Evolutionary conservation across 2,113 vertebrate species (phyloP).

Genomic region (Anas platyrhynchos): DNA sequence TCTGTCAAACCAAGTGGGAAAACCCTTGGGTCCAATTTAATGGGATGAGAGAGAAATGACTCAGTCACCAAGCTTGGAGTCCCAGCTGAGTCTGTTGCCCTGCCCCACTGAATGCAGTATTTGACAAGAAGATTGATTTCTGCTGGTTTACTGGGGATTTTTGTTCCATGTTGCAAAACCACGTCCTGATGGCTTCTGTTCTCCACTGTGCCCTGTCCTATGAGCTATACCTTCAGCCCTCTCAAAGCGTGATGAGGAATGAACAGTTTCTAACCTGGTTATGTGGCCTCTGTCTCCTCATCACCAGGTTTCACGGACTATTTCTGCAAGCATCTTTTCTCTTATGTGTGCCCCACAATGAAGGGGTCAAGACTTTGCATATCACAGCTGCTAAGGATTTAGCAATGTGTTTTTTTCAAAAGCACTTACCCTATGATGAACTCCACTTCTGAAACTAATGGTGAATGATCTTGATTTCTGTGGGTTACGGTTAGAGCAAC

Average conservation of each 20-base stretch:
- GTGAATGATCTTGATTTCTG: fast-evolving
- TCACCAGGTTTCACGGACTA: background rate
- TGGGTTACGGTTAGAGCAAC: background rate
- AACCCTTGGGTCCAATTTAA: background rate
- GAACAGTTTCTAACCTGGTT: background rate
- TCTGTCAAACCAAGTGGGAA: background rate
- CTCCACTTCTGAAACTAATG: background rate
- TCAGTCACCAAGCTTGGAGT: background rate
- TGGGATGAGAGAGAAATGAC: background rate
- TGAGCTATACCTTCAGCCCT: background rate
- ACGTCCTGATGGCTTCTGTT: background rate
- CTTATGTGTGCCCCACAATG: background rate
- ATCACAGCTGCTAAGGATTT: too few species aligned
- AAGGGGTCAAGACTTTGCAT: background rate
- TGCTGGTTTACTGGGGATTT: background rate
- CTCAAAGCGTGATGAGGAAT: fast-evolving
- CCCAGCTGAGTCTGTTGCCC: background rate
- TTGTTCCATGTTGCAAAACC: background rate
- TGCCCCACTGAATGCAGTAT: background rate
- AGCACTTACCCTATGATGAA: background rate
- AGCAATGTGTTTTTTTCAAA: background rate
- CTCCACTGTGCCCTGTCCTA: background rate
- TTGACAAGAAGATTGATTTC: background rate
- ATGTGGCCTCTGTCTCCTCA: fast-evolving
- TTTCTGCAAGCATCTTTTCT: background rate